Conservation (phyloP, 2,888 invertebrate genomes). For the Molanna angustata region DNA sequence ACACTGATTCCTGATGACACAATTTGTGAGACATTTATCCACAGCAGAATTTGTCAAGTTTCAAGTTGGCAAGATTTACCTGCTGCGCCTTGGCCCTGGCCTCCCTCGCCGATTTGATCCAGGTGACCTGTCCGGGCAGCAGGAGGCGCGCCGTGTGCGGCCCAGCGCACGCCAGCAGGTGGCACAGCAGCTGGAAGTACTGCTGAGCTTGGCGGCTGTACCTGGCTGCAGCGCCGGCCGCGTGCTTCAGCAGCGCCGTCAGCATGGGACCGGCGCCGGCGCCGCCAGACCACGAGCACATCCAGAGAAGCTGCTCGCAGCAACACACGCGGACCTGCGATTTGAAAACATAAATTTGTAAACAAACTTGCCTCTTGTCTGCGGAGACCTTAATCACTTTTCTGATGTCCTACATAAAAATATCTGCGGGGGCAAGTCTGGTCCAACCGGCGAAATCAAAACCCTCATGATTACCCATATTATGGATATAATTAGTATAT, state of each 20-base stretch:
- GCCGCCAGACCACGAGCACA: slow-evolving; percentile 77
- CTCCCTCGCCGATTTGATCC: slow-evolving; percentile 66
- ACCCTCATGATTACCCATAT: too few relatives aligned
- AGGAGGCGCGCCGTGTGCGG: slow-evolving; percentile 69
- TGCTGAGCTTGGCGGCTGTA: slow-evolving; percentile 74
- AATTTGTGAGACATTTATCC: too few relatives aligned
- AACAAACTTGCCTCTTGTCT: too few relatives aligned
- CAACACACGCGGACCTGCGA: slow-evolving; percentile 68
- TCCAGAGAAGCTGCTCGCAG: slow-evolving; percentile 79
- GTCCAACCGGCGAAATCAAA: too few relatives aligned
- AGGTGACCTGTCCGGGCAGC: slow-evolving; percentile 70
- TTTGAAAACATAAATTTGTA: too few relatives aligned
- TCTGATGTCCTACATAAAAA: too few relatives aligned
- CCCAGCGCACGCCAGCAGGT: slow-evolving; percentile 67
- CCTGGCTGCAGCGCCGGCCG: slow-evolving; percentile 59
- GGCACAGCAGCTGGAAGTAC: slow-evolving; percentile 70
- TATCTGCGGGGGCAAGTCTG: too few relatives aligned
- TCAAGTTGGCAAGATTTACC: slow-evolving; percentile 14
- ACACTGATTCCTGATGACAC: too few relatives aligned
- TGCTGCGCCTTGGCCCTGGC: slow-evolving; percentile 38
- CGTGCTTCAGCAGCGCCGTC: slow-evolving; percentile 42
- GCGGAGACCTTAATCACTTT: too few relatives aligned
- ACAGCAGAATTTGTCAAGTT: too few relatives aligned
- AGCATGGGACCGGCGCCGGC: slow-evolving; percentile 47
- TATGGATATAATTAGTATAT: too few relatives aligned